Evolutionary conservation across 2,113 vertebrate genomes (phyloP).

Genomic region (Xerus inauris): DNA sequence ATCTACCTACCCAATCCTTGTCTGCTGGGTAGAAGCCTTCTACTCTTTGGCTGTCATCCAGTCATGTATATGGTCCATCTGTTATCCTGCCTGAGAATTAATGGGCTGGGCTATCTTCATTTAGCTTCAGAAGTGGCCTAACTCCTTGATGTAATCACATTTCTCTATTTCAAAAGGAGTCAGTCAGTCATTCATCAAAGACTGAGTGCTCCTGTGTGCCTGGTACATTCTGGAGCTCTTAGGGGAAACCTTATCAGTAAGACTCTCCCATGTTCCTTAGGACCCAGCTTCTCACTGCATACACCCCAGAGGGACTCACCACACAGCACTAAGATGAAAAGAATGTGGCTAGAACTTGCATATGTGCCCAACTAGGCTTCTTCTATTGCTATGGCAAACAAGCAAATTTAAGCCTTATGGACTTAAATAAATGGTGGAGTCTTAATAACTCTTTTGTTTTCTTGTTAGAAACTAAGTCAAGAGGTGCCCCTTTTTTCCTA

Average conservation of each 20-base stretch:
- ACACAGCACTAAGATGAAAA: neutral
- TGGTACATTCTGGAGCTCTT: neutral
- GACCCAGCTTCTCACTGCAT: neutral
- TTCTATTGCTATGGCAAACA: neutral
- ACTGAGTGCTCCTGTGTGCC: neutral
- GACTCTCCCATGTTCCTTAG: neutral
- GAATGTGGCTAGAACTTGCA: neutral
- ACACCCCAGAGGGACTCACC: neutral
- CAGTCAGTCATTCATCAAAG: neutral
- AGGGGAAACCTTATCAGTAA: neutral
- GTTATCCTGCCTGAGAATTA: neutral
- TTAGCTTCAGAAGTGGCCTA: neutral
- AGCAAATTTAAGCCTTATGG: neutral
- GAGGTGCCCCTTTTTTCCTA: neutral
- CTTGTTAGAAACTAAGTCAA: neutral
- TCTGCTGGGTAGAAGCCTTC: neutral
- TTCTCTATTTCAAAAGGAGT: neutral
- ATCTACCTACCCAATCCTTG: slow-evolving; percentile 15
- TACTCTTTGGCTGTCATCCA: neutral
- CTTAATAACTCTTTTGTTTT: neutral
- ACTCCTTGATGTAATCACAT: neutral
- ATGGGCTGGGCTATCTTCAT: neutral
- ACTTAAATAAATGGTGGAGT: neutral
- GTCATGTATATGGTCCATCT: neutral
- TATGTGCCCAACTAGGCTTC: neutral